These are phyloP conservation scores for Mesorhabditis sp. DNA, from an alignment of 2,888 invertebrate species.

Conservation along the genomic window DNA sequence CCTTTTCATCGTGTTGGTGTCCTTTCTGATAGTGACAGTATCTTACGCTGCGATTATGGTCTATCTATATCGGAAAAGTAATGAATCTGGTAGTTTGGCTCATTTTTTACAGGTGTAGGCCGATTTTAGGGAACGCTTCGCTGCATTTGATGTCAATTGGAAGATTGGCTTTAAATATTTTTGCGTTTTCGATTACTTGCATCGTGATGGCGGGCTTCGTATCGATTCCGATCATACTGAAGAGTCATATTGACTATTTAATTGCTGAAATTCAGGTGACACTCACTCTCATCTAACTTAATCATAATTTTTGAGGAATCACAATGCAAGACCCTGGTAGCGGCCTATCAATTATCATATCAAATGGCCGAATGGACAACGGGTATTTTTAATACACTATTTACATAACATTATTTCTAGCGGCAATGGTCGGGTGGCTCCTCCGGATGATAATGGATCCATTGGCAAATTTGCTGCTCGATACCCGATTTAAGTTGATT, in stretches of 20 bases:
- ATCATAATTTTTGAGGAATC: conserved; percentile 11
- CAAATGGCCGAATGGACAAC: conserved; percentile 33
- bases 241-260: conserved; percentile 26
- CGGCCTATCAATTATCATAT: conserved; percentile 26
- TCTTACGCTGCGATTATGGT: conserved; percentile 28
- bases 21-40: conserved; percentile 26
- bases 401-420: neutral
- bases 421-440: conserved; percentile 30
- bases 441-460: conserved; percentile 27
- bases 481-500: conserved; percentile 19
- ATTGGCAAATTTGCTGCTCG: conserved; percentile 22
- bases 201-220: conserved; percentile 35
- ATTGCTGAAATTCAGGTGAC: conserved; percentile 18
- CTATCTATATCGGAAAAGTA: conserved; percentile 25
- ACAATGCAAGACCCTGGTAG: conserved; percentile 21
- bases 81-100: conserved; percentile 15
- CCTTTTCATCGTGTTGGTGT: conserved; percentile 26
- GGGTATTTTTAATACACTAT: neutral
- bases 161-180: conserved; percentile 27
- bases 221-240: conserved; percentile 28
- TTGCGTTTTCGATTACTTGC: conserved; percentile 28
- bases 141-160: conserved; percentile 25
- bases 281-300: neutral
- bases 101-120: neutral
- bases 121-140: conserved; percentile 21